Evolutionary conservation across 2,113 vertebrate genomes (phyloP).

Genomic region (Antechinus stuartii): DNA sequence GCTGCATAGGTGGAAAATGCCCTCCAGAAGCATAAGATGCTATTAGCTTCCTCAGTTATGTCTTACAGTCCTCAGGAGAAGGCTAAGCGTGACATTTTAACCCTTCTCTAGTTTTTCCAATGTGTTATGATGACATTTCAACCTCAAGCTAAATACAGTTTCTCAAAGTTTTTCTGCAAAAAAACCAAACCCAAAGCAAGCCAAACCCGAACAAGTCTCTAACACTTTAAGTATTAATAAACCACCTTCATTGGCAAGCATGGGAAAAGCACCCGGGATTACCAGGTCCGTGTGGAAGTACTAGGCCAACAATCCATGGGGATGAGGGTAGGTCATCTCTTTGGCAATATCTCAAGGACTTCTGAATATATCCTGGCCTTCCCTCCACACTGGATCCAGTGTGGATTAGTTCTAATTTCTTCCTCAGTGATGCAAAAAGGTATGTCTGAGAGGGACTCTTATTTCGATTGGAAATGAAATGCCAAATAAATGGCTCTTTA

Average conservation of each 20-base stretch:
- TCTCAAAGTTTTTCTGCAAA: neutral
- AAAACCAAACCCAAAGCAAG: neutral
- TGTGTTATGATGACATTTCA: neutral
- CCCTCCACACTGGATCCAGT: neutral
- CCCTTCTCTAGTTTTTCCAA: neutral
- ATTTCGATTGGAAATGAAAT: neutral
- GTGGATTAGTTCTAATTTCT: neutral
- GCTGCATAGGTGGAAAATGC: neutral
- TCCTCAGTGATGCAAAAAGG: neutral
- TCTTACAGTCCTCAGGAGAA: neutral
- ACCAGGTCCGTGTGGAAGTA: neutral
- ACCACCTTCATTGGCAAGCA: neutral
- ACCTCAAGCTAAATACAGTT: neutral
- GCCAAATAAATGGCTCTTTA: neutral
- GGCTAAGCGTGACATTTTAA: neutral
- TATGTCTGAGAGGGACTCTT: neutral
- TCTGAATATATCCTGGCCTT: neutral
- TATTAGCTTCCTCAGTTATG: neutral
- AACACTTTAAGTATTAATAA: neutral
- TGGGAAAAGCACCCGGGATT: neutral
- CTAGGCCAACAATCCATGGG: neutral
- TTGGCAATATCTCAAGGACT: neutral
- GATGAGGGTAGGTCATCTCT: neutral
- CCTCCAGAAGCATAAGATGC: neutral
- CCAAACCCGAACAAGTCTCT: neutral